These are phyloP conservation scores for Actinemys pallida DNA, from an alignment of 2,113 vertebrate genomes.

Conservation along the genomic window DNA sequence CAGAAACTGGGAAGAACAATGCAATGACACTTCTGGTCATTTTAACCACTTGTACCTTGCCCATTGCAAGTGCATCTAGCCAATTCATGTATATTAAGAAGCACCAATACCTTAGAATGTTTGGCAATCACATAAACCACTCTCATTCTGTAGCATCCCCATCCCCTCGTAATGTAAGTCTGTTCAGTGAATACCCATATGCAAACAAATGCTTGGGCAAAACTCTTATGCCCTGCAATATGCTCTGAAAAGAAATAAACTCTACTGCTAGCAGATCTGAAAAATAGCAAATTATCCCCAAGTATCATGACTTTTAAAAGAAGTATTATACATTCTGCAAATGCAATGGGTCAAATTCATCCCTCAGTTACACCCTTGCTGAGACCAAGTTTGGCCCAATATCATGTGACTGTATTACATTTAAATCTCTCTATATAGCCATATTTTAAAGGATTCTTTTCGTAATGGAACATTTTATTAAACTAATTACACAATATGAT, in stretches of 20 bases:
- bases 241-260: background rate
- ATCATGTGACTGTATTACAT: background rate
- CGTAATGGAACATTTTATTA: background rate
- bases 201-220: background rate
- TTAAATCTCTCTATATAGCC: background rate
- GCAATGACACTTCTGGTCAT: background rate
- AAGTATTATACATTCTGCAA: background rate
- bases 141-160: background rate
- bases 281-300: background rate
- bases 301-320: background rate
- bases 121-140: background rate
- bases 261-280: background rate
- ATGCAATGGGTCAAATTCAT: background rate
- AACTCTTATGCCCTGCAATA: background rate
- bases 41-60: background rate
- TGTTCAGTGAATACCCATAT: background rate
- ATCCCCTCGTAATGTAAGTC: background rate
- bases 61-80: background rate
- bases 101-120: background rate
- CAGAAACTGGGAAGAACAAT: background rate
- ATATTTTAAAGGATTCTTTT: background rate
- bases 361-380: background rate
- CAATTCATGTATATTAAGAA: background rate
- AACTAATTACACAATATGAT: background rate
- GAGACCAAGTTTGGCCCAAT: background rate